Evolutionary conservation across 2,113 vertebrate genomes (phyloP).

Genomic region (Cyphotilapia sp.): DNA sequence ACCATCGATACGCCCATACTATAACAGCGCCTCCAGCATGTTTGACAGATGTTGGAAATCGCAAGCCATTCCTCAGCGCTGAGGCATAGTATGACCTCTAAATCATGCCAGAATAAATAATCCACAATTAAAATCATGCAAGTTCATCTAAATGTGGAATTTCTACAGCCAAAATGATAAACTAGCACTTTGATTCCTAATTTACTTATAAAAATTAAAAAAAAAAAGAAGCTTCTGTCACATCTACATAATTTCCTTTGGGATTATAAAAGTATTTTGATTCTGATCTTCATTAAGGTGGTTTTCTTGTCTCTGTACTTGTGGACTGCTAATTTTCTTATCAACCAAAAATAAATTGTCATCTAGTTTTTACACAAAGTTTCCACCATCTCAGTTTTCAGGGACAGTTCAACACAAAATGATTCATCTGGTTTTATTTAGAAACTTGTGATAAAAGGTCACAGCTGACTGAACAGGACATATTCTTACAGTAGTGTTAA

Average conservation of each 20-base stretch:
- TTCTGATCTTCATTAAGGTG: neutral
- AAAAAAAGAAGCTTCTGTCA: neutral
- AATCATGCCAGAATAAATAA: neutral
- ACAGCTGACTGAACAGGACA: neutral
- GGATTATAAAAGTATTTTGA: neutral
- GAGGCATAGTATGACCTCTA: neutral
- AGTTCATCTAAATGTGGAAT: neutral
- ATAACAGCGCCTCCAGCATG: neutral
- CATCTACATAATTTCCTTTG: neutral
- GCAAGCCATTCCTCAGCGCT: neutral
- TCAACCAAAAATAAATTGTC: neutral
- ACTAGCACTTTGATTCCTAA: neutral
- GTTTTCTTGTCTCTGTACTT: neutral
- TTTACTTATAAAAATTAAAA: fast-evolving
- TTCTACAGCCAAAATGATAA: neutral
- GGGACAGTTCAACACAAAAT: neutral
- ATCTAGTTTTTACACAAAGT: neutral
- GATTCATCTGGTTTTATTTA: neutral
- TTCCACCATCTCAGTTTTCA: neutral
- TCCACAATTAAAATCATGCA: neutral
- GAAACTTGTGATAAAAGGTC: neutral
- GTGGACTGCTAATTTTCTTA: neutral
- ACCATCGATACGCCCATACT: neutral
- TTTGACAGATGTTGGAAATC: neutral
- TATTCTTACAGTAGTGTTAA: neutral